phyloP scores from a whole-genome alignment of 2,888 invertebrate genomes.

The Melieria omissa region DNA sequence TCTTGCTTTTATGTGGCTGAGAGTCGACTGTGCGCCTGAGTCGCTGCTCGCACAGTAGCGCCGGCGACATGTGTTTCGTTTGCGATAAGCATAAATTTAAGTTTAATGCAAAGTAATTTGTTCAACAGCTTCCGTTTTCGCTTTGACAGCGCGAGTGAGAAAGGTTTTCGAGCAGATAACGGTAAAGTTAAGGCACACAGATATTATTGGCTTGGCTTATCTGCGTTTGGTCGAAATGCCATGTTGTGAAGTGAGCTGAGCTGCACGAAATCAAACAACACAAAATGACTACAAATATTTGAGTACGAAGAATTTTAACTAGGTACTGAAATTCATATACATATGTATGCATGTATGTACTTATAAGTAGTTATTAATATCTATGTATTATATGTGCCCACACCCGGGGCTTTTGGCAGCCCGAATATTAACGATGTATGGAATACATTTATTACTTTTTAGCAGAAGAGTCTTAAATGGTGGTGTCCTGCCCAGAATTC shows the following conservation, averaged over 20 bases:
- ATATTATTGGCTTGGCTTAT: too few species aligned
- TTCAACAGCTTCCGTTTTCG: constrained; percentile 49
- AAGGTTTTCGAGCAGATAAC: not conserved
- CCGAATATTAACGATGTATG: too few species aligned
- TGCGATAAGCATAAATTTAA: constrained; percentile 39
- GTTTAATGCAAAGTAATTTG: constrained; percentile 46
- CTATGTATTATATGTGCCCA: too few species aligned
- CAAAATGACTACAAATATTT: too few species aligned
- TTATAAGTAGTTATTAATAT: not conserved
- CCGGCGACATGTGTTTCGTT: constrained; percentile 39
- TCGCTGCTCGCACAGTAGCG: constrained; percentile 35
- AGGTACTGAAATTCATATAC: constrained; percentile 7
- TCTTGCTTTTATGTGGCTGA: constrained; percentile 35
- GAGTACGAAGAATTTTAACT: not conserved
- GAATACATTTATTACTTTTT: too few species aligned
- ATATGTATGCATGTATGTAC: constrained; percentile 9
- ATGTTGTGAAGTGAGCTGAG: too few species aligned
- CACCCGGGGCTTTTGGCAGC: too few species aligned
- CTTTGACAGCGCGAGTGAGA: too few species aligned
- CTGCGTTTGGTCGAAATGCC: too few species aligned
- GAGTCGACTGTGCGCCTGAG: constrained; percentile 19
- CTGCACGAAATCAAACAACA: too few species aligned
- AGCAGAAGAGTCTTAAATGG: too few species aligned
- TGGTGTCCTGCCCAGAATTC: too few species aligned
- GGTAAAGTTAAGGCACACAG: not conserved